These are phyloP conservation scores for Cheilosia scutellata DNA, from an alignment of 2,888 invertebrate species.

Conservation along the genomic window DNA sequence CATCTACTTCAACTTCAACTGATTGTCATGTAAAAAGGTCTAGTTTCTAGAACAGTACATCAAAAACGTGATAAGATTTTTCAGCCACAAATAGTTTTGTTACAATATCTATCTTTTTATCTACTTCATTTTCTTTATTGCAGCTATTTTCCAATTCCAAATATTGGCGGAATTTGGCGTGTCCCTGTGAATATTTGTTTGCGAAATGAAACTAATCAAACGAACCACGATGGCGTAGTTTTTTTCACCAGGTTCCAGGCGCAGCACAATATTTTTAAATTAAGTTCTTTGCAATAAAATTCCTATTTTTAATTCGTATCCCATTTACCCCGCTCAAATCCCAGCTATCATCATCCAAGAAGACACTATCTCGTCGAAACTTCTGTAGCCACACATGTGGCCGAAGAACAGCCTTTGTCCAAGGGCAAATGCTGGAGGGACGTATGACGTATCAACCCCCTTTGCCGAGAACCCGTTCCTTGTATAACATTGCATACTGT, in stretches of 20 bases:
- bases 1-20: conserved; percentile 41
- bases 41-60: conserved; percentile 19
- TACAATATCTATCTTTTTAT: conserved; percentile 8
- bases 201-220: background rate
- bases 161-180: background rate
- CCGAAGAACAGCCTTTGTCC: conserved; percentile 40
- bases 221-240: background rate
- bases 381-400: background rate
- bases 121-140: conserved; percentile 25
- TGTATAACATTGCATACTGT: background rate
- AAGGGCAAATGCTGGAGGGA: conserved; percentile 24
- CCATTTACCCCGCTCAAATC: background rate
- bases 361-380: too few relatives aligned
- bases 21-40: conserved; percentile 73
- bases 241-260: background rate
- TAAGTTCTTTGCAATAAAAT: conserved; percentile 10
- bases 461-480: background rate
- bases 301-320: background rate
- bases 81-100: conserved; percentile 1
- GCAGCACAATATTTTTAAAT: conserved; percentile 9
- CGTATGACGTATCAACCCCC: conserved; percentile 6
- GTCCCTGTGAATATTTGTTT: conserved; percentile 7
- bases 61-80: conserved; percentile 55
- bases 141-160: conserved; percentile 5
- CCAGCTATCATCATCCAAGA: background rate